These are phyloP conservation scores for Helicoverpa armigera DNA, from an alignment of 1,140 invertebrate genomes.

Conservation along the genomic window DNA sequence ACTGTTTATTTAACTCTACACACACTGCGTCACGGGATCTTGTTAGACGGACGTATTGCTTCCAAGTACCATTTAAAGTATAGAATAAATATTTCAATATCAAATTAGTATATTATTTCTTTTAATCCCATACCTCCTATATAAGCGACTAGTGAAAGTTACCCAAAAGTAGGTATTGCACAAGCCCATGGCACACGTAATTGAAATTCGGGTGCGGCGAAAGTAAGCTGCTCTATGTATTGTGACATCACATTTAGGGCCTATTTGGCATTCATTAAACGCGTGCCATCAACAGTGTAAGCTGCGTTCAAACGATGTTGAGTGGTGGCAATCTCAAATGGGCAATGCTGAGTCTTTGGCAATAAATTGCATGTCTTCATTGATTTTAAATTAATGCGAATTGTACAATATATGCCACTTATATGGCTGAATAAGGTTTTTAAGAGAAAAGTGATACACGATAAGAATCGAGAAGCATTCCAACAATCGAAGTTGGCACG, in stretches of 20 bases:
- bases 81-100: no score
- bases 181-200: conserved; percentile 78
- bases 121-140: no score
- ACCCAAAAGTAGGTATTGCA: conserved; percentile 84
- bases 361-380: conserved; percentile 25
- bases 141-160: conserved; percentile 84
- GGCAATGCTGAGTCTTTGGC: conserved; percentile 12
- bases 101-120: no score
- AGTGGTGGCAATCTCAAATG: background rate
- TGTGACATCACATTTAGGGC: conserved; percentile 56
- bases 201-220: conserved; percentile 84
- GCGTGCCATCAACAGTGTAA: background rate
- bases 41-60: no score
- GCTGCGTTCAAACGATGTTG: conserved; percentile 18
- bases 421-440: conserved; percentile 16
- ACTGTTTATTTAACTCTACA: no score
- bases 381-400: no score
- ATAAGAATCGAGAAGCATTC: conserved; percentile 55
- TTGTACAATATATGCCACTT: conserved; percentile 5
- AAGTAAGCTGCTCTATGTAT: conserved; percentile 69
- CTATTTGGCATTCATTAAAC: conserved; percentile 49
- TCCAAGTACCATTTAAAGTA: no score
- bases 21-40: no score
- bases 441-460: conserved; percentile 38
- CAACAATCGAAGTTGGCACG: conserved; percentile 48